A percentile compares a stretch with the other conserved stretches of the same genome.
These are phyloP conservation scores for Dasyurus viverrinus DNA, from an alignment of 2,113 vertebrate genomes.

Conservation along the genomic window DNA sequence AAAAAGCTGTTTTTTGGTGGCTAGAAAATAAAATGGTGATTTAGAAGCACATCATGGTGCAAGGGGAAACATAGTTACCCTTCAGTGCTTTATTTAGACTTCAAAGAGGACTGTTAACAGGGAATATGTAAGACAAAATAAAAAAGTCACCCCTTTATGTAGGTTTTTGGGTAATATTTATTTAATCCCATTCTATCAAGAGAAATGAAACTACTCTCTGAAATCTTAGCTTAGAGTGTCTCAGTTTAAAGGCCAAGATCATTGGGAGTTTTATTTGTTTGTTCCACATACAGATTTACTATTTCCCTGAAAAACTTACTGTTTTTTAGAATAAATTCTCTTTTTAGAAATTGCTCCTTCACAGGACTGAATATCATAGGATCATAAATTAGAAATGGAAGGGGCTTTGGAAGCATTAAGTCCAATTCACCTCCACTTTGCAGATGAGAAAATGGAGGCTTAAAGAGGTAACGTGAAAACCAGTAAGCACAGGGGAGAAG, in stretches of 20 bases:
- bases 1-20: conserved; percentile 67
- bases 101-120: conserved; percentile 16
- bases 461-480: background rate
- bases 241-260: conserved; percentile 33
- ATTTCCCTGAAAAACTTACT: conserved; percentile 24
- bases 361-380: background rate
- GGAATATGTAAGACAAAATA: background rate
- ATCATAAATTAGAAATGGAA: background rate
- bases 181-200: conserved; percentile 28
- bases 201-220: conserved; percentile 38
- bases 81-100: conserved; percentile 30
- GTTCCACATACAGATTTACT: background rate
- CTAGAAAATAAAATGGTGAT: conserved; percentile 55
- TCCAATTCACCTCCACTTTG: background rate
- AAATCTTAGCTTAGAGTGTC: conserved; percentile 16
- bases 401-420: background rate
- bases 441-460: background rate
- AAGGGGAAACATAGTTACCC: conserved; percentile 10
- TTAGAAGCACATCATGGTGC: conserved; percentile 39
- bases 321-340: background rate
- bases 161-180: conserved; percentile 9
- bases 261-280: conserved; percentile 10
- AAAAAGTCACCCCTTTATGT: conserved; percentile 28
- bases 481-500: background rate
- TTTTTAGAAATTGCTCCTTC: background rate